Evolutionary conservation across 2,888 invertebrate species (phyloP).

Genomic region (Dicyrtoma fusca): DNA sequence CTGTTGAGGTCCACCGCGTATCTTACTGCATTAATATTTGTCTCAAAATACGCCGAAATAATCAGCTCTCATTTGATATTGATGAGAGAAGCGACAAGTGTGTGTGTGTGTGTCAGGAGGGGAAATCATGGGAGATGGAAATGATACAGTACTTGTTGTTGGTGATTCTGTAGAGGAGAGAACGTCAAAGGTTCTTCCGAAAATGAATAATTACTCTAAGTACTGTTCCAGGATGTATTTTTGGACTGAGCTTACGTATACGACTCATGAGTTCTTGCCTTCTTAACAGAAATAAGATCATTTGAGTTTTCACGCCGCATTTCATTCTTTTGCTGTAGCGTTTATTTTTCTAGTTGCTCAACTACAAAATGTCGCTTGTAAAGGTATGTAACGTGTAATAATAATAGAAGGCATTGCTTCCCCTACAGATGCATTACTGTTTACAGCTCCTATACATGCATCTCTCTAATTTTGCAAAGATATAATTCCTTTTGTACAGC

Average conservation of each 20-base stretch:
- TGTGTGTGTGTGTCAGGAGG: not conserved
- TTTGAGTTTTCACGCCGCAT: no score
- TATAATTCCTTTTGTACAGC: no score
- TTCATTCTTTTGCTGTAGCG: no score
- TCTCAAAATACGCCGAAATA: conserved; percentile 1
- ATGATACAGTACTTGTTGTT: conserved; percentile 2
- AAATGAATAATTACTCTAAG: conserved; percentile 42
- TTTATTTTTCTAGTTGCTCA: no score
- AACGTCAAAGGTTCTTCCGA: conserved; percentile 11
- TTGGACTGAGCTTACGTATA: conserved; percentile 29
- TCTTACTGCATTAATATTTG: conserved; percentile 1
- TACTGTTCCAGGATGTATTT: conserved; percentile 40
- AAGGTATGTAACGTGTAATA: no score
- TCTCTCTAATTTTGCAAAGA: no score
- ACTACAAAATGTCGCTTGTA: no score
- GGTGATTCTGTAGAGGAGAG: conserved; percentile 5
- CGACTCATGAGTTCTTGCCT: no score
- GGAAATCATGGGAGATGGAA: not conserved
- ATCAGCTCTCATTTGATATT: conserved; percentile 8
- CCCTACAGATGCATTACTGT: no score
- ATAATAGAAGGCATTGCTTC: no score
- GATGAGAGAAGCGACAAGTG: conserved; percentile 20
- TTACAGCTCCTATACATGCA: no score
- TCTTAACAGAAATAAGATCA: no score
- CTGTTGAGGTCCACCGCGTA: not conserved